A percentile compares a stretch with the other conserved stretches of the same genome.
These are phyloP conservation scores for Axis porcinus DNA, from an alignment of 2,113 vertebrate species.

Conservation along the genomic window DNA sequence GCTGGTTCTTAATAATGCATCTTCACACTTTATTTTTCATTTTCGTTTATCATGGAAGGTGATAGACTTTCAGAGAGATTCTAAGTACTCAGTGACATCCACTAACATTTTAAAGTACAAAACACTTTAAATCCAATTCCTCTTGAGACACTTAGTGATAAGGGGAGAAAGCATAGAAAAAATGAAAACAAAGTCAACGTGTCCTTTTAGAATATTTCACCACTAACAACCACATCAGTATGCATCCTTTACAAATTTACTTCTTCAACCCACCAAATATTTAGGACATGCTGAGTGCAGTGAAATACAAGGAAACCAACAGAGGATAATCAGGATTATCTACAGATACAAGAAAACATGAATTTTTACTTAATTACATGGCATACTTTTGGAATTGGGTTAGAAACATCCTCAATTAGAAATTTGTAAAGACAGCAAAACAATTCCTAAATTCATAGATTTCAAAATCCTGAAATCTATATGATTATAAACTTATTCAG, in stretches of 20 bases:
- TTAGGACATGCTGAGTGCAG: slow-evolving; percentile 10
- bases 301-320: background rate
- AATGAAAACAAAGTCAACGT: slow-evolving; percentile 58
- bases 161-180: slow-evolving; percentile 61
- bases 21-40: slow-evolving; percentile 61
- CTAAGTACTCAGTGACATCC: slow-evolving; percentile 62
- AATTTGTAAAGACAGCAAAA: background rate
- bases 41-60: slow-evolving; percentile 48
- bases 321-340: background rate
- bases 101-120: slow-evolving; percentile 74
- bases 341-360: background rate
- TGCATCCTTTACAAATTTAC: slow-evolving; percentile 28
- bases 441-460: background rate
- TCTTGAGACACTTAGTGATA: slow-evolving; percentile 58
- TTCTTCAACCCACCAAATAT: slow-evolving; percentile 45
- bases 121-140: slow-evolving; percentile 73
- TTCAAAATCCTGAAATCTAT: background rate
- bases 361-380: background rate
- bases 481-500: background rate
- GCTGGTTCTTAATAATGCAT: slow-evolving; percentile 36
- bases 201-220: slow-evolving; percentile 53
- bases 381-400: background rate
- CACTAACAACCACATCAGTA: slow-evolving; percentile 34
- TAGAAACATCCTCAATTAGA: background rate
- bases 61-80: slow-evolving; percentile 58